Base-by-base conservation (phyloP, 1,140 invertebrate species). In the Popillia japonica region DNA sequence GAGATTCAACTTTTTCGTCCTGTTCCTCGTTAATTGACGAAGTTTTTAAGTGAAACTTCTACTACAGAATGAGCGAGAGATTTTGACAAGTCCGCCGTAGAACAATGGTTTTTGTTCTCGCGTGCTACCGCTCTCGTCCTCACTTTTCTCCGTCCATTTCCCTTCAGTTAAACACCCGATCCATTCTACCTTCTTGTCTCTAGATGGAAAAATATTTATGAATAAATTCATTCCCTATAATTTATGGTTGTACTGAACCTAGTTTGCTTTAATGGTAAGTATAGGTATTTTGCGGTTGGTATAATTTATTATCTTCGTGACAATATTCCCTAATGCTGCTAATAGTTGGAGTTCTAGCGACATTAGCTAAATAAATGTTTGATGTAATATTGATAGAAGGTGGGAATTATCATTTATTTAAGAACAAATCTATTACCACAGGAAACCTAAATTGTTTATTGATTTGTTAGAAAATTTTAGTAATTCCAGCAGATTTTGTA, bases 221-320 rank as follows among this genome's bases (percentile, higher is more conserved):
- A 55, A 55, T 55, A 55, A 55, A 55, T 55, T 55, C 48, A 17
- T 55, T 17, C 48, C 14, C 48, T 17, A 55, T n/a, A n/a, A 55
- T 55, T 55, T 55, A 55, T 55, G 48, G 48, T 55, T n/a, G 48
- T 55, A 55, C 17, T n/a, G 17, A 55, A n/a, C 14, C 48, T 17
- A 17, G 48, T 48, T 48, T 48, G 44, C 44, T 14, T 48, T 48
- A 48, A n/a, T 48, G 17, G n/a, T 34, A 34, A 34, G 14, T 55
- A 44, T 44, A 55, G 48, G 48, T 55, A 17, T 14, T 34, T 17
- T 55, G 48, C 48, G 48, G 48, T 17, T 14, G 48, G 14, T 55
- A 55, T 55, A 55, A 55, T 55, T 55, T 55, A 55, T 55, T 55
- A 55, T 55, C 48, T 55, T 55, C 48, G 48, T 55, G 48, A 55